Evolutionary conservation across 35 echinoderm and acorn worm species (phyloP), one percentile per base, ranked within the genome.

Genomic region (Apostichopus japonicus): DNA sequence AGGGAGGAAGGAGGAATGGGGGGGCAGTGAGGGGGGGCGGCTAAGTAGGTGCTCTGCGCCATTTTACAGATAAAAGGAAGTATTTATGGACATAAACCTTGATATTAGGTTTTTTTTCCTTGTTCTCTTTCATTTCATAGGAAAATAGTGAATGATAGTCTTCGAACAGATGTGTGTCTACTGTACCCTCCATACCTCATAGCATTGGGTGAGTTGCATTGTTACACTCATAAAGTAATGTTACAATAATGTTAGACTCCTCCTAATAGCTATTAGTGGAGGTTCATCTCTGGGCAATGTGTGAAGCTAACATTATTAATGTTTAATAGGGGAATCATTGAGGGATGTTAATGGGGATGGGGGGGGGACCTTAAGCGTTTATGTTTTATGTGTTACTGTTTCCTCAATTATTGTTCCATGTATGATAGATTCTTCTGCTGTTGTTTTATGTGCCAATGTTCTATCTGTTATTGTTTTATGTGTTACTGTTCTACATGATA

Each of bases 111-210:
- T 44, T 44, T 10, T 61, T 61, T 10, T 61, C 1, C 1, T 78
- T 52, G 3, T 79, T 10, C 17, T 93, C 14, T 54, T 79, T 77
- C 54, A 23, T 83, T 24, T 83, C 53, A 8, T 57, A 98, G 96
- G 97, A 94, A 93, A 92, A 99, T 99, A 21, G 91, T 99, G 6
- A 99, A 99, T 72, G 97, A 99, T 88, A 99, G 97, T 86, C 93
- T 99, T 6, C 80, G 97, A 61, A 99, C 97, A 54, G 95, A 99
- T 94, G 95, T 96, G 27, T 96, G 97, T 70, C 86, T 99, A 15
- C 81, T 99, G 52, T 99, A 99, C 53, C 97, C 97, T 63, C 97
- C 97, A 22, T 99, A 96, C 76, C 95, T 96, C 23, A 99, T 99
- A 90, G 97, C 97, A 23, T 90, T 99, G 56, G 96, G 96, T 98